A percentile compares a stretch with the other conserved stretches of the same genome.
These are phyloP conservation scores for Megaustenia siamemsis DNA, from an alignment of 2,888 invertebrate genomes.

Conservation along the genomic window DNA sequence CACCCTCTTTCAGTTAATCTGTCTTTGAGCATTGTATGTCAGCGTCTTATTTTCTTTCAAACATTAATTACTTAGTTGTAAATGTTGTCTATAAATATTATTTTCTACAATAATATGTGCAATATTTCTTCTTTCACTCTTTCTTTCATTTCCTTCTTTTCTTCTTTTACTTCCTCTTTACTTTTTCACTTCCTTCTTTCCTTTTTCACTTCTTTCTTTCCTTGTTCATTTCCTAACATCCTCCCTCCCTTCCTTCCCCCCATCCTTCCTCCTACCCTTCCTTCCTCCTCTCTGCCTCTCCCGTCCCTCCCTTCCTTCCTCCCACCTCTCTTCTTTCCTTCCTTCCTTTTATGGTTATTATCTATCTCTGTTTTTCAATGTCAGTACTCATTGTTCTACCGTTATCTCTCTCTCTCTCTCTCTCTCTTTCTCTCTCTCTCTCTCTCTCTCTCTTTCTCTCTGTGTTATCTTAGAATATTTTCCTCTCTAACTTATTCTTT, in stretches of 20 bases:
- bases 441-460: background rate
- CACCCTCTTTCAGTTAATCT: too few relatives aligned
- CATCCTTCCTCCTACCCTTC: background rate
- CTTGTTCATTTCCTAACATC: too few relatives aligned
- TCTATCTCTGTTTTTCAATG: background rate
- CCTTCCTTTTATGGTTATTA: too few relatives aligned
- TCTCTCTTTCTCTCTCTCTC: background rate
- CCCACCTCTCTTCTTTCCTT: background rate
- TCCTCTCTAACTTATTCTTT: too few relatives aligned
- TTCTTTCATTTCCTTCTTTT: background rate
- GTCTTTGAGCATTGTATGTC: too few relatives aligned
- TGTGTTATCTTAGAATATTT: too few relatives aligned
- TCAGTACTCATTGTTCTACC: too few relatives aligned
- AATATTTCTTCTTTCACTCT: background rate
- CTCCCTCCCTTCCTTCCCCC: background rate
- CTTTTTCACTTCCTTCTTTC: background rate
- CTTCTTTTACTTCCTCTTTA: background rate
- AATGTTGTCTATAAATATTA: too few relatives aligned
- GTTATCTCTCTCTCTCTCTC: constrained; percentile 14
- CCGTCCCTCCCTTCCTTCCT: background rate
- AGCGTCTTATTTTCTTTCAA: too few relatives aligned
- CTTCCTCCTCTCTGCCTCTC: background rate
- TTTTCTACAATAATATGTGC: too few relatives aligned
- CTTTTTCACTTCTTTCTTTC: background rate
- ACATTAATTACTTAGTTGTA: too few relatives aligned